These are phyloP conservation scores for Brachypterus glaber DNA, from an alignment of 2,888 invertebrate genomes.

Conservation along the genomic window DNA sequence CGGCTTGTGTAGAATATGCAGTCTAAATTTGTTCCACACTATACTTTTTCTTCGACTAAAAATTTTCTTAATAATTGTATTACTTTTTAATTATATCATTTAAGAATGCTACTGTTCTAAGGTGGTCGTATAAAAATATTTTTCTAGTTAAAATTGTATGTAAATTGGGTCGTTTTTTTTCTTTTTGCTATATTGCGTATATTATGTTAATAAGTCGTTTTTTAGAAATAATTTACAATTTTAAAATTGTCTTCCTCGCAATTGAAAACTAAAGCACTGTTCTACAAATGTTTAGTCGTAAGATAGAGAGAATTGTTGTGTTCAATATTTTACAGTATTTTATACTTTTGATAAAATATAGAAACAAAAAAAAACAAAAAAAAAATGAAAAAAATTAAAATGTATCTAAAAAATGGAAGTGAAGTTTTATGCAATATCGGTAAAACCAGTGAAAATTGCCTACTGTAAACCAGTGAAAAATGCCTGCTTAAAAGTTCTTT, in stretches of 20 bases:
- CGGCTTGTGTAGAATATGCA: too few species aligned
- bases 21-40: too few species aligned
- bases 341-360: constrained; percentile 39
- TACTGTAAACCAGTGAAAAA: too few species aligned
- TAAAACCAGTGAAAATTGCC: constrained; percentile 17
- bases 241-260: constrained; percentile 3
- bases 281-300: constrained; percentile 26
- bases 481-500: too few species aligned
- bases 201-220: background rate
- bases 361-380: constrained; percentile 31
- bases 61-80: too few species aligned
- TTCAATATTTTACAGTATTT: constrained; percentile 43
- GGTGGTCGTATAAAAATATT: too few species aligned
- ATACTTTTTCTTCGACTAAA: too few species aligned
- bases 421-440: constrained; percentile 17
- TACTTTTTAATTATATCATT: too few species aligned
- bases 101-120: too few species aligned
- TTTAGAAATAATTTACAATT: constrained; percentile 9
- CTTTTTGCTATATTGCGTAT: background rate
- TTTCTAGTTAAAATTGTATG: too few species aligned
- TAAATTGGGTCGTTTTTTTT: too few species aligned
- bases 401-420: constrained; percentile 26
- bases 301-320: constrained; percentile 43
- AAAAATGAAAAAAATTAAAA: constrained; percentile 28
- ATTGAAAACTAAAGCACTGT: constrained; percentile 8